These are phyloP conservation scores for Drosophila kurseongensis DNA, from an alignment of 1,140 invertebrate genomes.

Conservation along the genomic window DNA sequence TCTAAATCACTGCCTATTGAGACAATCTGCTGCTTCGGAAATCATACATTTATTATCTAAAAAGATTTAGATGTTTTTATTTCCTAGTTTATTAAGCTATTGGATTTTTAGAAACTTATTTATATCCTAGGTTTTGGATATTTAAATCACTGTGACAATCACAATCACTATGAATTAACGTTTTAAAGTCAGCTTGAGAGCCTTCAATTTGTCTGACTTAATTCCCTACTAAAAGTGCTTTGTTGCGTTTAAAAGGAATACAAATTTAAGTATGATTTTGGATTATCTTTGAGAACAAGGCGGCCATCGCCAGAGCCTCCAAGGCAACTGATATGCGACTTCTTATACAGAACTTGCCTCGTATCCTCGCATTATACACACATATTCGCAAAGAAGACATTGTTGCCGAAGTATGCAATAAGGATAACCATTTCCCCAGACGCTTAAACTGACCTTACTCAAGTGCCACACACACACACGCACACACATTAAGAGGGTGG, in stretches of 20 bases:
- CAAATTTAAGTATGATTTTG: slow-evolving; percentile 10
- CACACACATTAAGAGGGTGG: background rate
- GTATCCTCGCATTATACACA: slow-evolving; percentile 11
- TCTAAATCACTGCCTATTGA: too few species aligned
- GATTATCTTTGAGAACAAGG: slow-evolving; percentile 5
- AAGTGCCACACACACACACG: slow-evolving; percentile 45
- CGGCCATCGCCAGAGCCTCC: slow-evolving; percentile 5
- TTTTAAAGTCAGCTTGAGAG: background rate
- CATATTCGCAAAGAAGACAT: slow-evolving; percentile 29
- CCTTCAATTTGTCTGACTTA: too few species aligned
- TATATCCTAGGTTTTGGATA: too few species aligned
- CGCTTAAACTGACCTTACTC: slow-evolving; percentile 73
- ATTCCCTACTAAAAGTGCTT: background rate
- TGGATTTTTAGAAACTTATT: too few species aligned
- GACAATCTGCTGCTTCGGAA: too few species aligned
- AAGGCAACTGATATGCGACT: slow-evolving; percentile 32
- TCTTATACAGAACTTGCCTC: background rate
- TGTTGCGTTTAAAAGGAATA: background rate
- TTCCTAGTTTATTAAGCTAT: too few species aligned
- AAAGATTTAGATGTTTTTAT: too few species aligned
- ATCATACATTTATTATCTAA: too few species aligned
- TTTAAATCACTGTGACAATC: too few species aligned
- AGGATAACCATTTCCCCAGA: slow-evolving; percentile 77
- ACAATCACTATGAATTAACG: background rate
- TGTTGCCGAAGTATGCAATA: slow-evolving; percentile 60